Conservation (phyloP, 2,797 vertebrate genomes). For the Tokudaia muenninki region DNA sequence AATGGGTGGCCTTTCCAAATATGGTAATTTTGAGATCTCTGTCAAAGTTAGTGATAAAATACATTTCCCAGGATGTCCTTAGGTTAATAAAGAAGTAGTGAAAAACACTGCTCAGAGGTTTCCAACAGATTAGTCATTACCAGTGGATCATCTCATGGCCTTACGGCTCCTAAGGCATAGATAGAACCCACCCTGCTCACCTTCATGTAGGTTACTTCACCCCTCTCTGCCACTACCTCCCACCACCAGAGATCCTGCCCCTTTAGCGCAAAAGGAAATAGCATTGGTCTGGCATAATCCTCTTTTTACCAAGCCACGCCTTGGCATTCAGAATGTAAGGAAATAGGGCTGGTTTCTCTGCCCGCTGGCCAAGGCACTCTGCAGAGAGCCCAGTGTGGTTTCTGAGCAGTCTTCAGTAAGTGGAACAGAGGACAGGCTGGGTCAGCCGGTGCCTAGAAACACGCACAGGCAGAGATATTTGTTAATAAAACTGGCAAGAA, state of each 20-base stretch:
- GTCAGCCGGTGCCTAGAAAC: not conserved
- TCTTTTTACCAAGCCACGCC: conserved; percentile 45
- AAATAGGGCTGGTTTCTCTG: conserved; percentile 67
- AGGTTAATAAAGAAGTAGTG: not conserved
- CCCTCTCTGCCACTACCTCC: not conserved
- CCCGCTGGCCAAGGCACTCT: conserved; percentile 9
- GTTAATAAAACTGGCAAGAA: conserved; percentile 66
- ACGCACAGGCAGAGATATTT: conserved; percentile 13
- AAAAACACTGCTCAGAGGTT: conserved; percentile 28
- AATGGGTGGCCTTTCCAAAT: conserved; percentile 1
- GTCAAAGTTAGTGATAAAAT: conserved; percentile 43
- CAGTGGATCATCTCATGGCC: not conserved
- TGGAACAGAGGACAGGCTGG: conserved; percentile 31
- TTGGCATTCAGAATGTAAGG: conserved; percentile 70
- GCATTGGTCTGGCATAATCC: conserved; percentile 62
- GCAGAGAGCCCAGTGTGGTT: conserved; percentile 59
- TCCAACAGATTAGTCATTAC: not conserved
- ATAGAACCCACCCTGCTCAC: not conserved
- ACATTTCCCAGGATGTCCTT: not conserved
- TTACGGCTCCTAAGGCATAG: not conserved
- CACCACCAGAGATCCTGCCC: not conserved
- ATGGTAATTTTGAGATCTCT: not conserved
- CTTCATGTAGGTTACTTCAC: not conserved
- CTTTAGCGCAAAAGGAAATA: conserved; percentile 71
- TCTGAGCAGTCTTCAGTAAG: conserved; percentile 52